phyloP scores from a whole-genome alignment of 30 jellyfish, hydroid and myxozoan species.

The Catostylus mosaicus region DNA sequence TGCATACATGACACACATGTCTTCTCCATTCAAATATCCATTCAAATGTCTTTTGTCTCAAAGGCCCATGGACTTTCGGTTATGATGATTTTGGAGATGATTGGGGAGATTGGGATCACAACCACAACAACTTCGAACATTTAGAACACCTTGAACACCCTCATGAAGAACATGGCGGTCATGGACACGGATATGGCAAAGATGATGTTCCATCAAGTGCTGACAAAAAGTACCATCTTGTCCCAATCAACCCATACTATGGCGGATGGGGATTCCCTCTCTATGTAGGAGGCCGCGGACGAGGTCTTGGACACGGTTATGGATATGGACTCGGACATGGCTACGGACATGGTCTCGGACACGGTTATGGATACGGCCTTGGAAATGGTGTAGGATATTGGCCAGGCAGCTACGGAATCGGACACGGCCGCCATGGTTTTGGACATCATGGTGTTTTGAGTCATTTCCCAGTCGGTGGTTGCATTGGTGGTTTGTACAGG shows the following conservation, averaged over 20 bases:
- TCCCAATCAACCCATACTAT: slow-evolving; percentile 57
- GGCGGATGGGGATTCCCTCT: slow-evolving; percentile 57
- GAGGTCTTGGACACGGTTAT: slow-evolving; percentile 42
- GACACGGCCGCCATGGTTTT: slow-evolving; percentile 66
- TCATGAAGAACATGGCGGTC: slow-evolving; percentile 68
- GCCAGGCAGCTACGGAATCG: slow-evolving; percentile 69
- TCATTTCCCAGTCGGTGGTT: slow-evolving; percentile 54
- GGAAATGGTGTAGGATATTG: slow-evolving; percentile 62
- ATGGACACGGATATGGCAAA: slow-evolving; percentile 70
- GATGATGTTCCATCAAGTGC: slow-evolving; percentile 56
- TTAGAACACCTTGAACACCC: slow-evolving; percentile 68
- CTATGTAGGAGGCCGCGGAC: slow-evolving; percentile 49
- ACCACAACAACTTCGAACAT: slow-evolving; percentile 87
- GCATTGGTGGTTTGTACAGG: slow-evolving; percentile 66
- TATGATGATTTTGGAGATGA: slow-evolving; percentile 97
- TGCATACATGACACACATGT: not conserved
- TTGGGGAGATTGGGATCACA: slow-evolving; percentile 99
- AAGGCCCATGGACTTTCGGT: slow-evolving; percentile 98
- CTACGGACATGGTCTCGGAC: slow-evolving; percentile 34
- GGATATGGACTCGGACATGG: slow-evolving; percentile 55
- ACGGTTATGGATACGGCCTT: slow-evolving; percentile 17
- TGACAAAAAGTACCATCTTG: slow-evolving; percentile 57
- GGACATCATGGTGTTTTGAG: slow-evolving; percentile 68
- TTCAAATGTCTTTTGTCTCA: not conserved
- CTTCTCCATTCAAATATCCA: not conserved